phyloP scores from a whole-genome alignment of 2,888 invertebrate genomes.

The Amphimallon solstitiale region DNA sequence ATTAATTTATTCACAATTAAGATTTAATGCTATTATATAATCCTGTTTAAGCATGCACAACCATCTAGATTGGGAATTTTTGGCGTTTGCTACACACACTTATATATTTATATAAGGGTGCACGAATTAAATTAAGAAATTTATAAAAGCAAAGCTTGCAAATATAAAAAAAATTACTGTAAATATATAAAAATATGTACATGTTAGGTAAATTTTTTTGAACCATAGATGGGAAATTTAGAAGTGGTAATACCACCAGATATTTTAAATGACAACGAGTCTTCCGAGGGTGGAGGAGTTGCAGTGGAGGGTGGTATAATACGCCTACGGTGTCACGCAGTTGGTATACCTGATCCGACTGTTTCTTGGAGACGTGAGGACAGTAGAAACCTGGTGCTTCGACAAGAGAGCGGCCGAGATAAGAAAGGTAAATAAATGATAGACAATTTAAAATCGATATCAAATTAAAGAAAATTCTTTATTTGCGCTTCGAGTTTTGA shows the following conservation, averaged over 20 bases:
- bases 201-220: neutral
- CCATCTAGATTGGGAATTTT: too few species aligned
- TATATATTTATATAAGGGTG: too few species aligned
- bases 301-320: conserved; percentile 84
- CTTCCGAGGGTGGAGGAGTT: conserved; percentile 76
- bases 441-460: conserved; percentile 46
- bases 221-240: conserved; percentile 80
- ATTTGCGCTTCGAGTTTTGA: conserved; percentile 53
- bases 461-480: conserved; percentile 50
- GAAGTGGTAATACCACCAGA: conserved; percentile 90
- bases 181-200: too few species aligned
- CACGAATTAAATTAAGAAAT: too few species aligned
- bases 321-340: conserved; percentile 79
- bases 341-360: conserved; percentile 82
- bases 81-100: too few species aligned
- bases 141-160: too few species aligned
- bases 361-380: conserved; percentile 85
- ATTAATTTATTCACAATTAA: too few species aligned
- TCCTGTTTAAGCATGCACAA: too few species aligned
- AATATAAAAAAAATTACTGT: too few species aligned
- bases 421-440: conserved; percentile 70
- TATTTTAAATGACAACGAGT: conserved; percentile 80
- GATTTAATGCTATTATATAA: too few species aligned
- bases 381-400: conserved; percentile 78
- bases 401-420: conserved; percentile 77